Conservation (phyloP, 1,140 invertebrate species). For the Agrypnia vestita region DNA sequence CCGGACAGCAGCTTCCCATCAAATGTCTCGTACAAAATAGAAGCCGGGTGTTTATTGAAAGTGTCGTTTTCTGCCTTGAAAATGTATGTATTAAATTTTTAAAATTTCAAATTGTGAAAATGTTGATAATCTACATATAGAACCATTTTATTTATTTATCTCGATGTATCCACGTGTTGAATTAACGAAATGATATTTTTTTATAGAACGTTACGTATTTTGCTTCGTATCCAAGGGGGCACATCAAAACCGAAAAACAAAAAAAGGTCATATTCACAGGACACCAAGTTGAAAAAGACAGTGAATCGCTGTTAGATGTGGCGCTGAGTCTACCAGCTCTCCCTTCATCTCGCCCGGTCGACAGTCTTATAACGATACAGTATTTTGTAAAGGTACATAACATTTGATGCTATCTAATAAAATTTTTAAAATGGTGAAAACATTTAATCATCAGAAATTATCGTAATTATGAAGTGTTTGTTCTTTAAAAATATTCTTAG, state of each 20-base stretch:
- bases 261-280: neutral
- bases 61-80: constrained; percentile 1
- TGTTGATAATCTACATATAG: too few species aligned
- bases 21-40: constrained; percentile 12
- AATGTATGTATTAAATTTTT: neutral
- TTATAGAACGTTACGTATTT: neutral
- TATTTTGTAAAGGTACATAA: constrained; percentile 10
- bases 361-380: constrained; percentile 1
- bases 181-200: neutral
- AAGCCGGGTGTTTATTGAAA: neutral
- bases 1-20: constrained; percentile 8
- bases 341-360: neutral
- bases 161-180: too few species aligned
- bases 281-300: neutral
- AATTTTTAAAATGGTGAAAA: too few species aligned
- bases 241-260: neutral
- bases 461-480: too few species aligned
- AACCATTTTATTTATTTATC: too few species aligned
- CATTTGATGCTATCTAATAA: too few species aligned
- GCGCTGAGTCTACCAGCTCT: neutral
- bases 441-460: too few species aligned
- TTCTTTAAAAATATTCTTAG: too few species aligned
- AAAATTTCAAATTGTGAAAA: too few species aligned
- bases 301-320: neutral
- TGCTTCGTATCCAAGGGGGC: neutral